A percentile compares a stretch with the other conserved stretches of the same genome.
Conservation (phyloP, 1,140 invertebrate species). For the Heliconius hewitsoni region DNA sequence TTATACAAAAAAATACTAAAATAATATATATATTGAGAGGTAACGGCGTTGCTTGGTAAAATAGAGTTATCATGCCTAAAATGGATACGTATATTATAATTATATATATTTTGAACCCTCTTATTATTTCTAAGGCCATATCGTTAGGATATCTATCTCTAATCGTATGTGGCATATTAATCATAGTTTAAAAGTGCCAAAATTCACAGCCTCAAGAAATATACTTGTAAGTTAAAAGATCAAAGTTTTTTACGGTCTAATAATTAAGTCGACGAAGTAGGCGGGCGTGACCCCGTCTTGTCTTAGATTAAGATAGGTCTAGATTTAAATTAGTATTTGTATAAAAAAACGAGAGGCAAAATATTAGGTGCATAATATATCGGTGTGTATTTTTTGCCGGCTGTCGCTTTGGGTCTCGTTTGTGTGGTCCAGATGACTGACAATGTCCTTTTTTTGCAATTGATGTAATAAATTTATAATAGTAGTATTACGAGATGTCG, state of each 20-base stretch:
- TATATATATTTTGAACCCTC: not conserved
- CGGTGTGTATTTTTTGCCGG: not conserved
- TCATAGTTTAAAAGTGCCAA: not conserved
- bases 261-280: conserved; percentile 15
- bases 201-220: not conserved
- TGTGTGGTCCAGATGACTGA: not conserved
- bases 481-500: not conserved
- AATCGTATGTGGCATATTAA: not conserved
- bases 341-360: conserved; percentile 4
- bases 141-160: not conserved
- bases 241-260: not conserved
- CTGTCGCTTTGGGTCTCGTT: not conserved
- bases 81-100: not conserved
- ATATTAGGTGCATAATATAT: not conserved
- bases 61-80: not conserved
- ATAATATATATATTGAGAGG: not conserved
- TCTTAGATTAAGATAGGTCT: conserved; percentile 30
- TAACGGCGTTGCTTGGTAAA: not conserved
- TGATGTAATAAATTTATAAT: not conserved
- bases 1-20: not conserved
- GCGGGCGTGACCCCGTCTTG: conserved; percentile 18
- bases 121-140: not conserved
- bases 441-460: not conserved
- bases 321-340: conserved; percentile 32
- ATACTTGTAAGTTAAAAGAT: not conserved